Evolutionary conservation across 2,113 vertebrate species (phyloP).

Genomic region (Xenopus laevis): DNA sequence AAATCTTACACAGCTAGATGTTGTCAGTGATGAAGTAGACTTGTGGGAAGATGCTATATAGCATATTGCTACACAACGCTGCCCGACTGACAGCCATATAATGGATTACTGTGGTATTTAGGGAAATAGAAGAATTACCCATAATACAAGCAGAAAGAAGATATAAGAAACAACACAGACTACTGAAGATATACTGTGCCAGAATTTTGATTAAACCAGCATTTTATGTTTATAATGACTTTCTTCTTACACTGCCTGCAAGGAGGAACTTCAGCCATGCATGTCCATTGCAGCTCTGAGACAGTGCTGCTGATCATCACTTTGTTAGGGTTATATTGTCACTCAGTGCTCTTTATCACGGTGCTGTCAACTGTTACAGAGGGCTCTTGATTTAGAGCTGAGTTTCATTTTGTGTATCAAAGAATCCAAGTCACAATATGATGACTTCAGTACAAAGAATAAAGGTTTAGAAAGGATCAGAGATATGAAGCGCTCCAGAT

Average conservation of each 20-base stretch:
- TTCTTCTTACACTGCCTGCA: background rate
- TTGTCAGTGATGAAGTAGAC: slow-evolving; percentile 22
- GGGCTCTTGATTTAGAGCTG: no score
- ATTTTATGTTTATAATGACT: slow-evolving; percentile 3
- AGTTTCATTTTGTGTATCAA: no score
- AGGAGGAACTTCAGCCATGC: background rate
- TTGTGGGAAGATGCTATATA: slow-evolving; percentile 14
- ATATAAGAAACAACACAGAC: slow-evolving; percentile 3
- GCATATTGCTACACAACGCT: slow-evolving; percentile 10
- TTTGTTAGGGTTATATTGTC: no score
- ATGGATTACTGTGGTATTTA: slow-evolving; percentile 24
- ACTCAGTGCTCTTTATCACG: no score
- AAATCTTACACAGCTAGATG: background rate
- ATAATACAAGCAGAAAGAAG: background rate
- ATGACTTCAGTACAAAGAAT: no score
- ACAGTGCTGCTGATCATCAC: no score
- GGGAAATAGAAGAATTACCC: slow-evolving; percentile 24
- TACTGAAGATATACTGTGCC: background rate
- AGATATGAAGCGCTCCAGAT: no score
- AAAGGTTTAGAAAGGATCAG: no score
- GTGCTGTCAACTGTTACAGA: no score
- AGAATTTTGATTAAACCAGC: background rate
- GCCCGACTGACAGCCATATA: background rate
- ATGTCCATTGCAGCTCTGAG: no score
- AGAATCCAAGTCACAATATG: no score